Percentiles rank a stretch among this genome's conserved stretches.
Evolutionary conservation across 1,140 invertebrate species (phyloP).

Genomic region (Meloidogyne hapla): DNA sequence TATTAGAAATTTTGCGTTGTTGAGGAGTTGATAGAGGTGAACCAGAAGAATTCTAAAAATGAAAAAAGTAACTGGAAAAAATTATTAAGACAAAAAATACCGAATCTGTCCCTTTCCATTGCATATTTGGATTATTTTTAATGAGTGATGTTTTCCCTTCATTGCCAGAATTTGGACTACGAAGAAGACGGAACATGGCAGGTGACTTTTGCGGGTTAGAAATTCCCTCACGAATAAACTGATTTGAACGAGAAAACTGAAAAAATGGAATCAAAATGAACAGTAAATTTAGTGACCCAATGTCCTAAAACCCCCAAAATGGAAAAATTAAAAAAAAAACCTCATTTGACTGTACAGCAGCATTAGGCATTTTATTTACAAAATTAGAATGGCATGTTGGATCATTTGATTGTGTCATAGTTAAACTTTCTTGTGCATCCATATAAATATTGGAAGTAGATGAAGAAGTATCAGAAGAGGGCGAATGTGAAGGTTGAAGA

Average conservation of each 20-base stretch:
- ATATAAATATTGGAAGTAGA: slow-evolving; percentile 6
- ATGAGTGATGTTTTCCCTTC: background rate
- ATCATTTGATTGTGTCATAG: background rate
- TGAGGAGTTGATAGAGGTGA: background rate
- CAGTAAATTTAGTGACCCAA: too few species aligned
- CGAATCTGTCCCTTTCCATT: background rate
- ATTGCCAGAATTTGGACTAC: background rate
- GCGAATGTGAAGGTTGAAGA: background rate
- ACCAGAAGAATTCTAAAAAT: background rate
- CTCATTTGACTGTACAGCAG: background rate
- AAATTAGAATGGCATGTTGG: background rate
- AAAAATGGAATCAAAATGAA: too few species aligned
- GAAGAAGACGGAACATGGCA: background rate
- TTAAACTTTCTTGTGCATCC: background rate
- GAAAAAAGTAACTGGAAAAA: too few species aligned
- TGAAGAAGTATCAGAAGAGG: background rate
- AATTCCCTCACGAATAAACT: background rate
- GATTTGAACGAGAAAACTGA: background rate
- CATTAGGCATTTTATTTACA: background rate
- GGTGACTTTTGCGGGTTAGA: background rate
- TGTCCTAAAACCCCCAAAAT: too few species aligned
- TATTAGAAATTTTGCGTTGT: slow-evolving; percentile 1
- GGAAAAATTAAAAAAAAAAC: background rate
- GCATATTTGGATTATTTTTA: background rate
- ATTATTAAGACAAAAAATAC: background rate